Evolutionary conservation across 2,888 invertebrate genomes (phyloP), one percentile per base, ranked within the genome.

Genomic region (Congeria kusceri): DNA sequence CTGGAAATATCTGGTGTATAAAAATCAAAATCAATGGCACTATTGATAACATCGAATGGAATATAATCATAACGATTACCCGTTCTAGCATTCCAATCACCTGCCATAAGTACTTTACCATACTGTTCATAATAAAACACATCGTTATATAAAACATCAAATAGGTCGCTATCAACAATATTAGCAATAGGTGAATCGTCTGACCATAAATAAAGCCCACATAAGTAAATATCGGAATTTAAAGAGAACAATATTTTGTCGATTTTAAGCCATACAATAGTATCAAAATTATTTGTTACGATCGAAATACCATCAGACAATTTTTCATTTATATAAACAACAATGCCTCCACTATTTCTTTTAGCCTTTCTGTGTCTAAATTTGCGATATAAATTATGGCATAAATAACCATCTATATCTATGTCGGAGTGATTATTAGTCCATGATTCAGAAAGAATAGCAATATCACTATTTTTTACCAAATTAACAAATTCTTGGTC

Each of bases 241-340:
- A 53, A 47, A 27, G 49, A 49, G 44, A 65, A 65, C 4, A 53
- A 65, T n/a, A 3, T 49, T 53, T 53, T 67, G 39, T 57, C 67
- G 13, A 67, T 29, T 25, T 68, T 68, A 53, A 68, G 25, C 68
- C 68, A 68, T 11, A 68, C 27, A 18, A 68, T 59, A 27, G 68
- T 59, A 59, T 68, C 68, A 29, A 59, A 39, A 27, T 59, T 20
- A 68, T 68, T 68, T 47, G 28, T 29, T 0, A 59, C 67, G 39
- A 67, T 39, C 13, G 59, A 39, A 39, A 39, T 7, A 39, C 39
- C 39, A 39, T 39, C 39, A 15, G 39, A 39, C 39, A 39, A 39
- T 11, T 11, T 59, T 27, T 59, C 59, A 15, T 29, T 59, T 27
- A 59, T 59, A 27, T 27, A 59, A 28, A 59, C 28, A 59, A 27